phyloP scores from a whole-genome alignment of 2,113 vertebrate genomes.

The Myodes glareolus region DNA sequence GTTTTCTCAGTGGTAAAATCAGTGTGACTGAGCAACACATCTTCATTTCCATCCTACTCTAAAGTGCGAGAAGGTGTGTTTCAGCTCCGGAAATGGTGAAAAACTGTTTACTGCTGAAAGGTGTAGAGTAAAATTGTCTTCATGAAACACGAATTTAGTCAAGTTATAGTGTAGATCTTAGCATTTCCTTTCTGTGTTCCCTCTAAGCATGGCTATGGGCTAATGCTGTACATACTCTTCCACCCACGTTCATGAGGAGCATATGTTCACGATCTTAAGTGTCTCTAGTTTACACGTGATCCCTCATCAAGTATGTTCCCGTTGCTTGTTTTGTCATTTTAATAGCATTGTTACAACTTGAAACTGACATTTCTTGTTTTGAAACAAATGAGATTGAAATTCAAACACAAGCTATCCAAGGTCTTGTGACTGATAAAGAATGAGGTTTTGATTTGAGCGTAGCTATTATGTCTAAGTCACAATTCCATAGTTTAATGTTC shows the following conservation, averaged over 20 bases:
- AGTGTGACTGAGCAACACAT: neutral
- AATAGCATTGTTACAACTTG: constrained; percentile 27
- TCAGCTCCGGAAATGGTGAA: constrained; percentile 1
- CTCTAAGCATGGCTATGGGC: neutral
- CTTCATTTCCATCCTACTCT: constrained; percentile 47
- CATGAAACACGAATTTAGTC: neutral
- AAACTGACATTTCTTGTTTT: neutral
- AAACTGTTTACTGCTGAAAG: constrained; percentile 36
- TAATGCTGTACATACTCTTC: neutral
- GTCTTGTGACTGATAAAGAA: neutral
- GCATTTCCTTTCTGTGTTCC: neutral
- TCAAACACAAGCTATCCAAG: neutral
- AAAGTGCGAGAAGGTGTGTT: constrained; percentile 20
- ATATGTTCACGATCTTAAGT: neutral
- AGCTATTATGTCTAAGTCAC: neutral
- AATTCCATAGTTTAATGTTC: neutral
- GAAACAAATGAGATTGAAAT: constrained; percentile 26
- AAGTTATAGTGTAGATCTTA: neutral
- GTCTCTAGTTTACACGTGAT: neutral
- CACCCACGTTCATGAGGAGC: neutral
- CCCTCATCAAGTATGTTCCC: neutral
- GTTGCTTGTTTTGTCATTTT: neutral
- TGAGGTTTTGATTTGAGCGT: constrained; percentile 14
- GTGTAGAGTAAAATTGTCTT: neutral
- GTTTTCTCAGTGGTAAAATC: constrained; percentile 17